These are phyloP conservation scores for Drosophila longiperda DNA, from an alignment of 2,888 invertebrate species.

Conservation along the genomic window DNA sequence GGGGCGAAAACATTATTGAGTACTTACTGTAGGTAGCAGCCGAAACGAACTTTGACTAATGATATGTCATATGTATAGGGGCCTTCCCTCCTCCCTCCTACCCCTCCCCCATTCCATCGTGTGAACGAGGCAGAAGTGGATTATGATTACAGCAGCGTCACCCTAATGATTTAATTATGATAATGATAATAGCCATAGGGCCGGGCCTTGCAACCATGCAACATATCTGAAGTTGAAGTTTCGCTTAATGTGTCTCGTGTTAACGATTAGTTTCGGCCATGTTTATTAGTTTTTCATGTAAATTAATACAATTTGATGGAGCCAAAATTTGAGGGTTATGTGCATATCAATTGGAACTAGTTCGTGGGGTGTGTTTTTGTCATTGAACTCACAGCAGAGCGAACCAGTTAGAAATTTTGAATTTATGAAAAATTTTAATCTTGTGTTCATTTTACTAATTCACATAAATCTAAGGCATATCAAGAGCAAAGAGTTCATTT, in stretches of 20 bases:
- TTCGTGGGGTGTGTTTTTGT: slow-evolving; percentile 1
- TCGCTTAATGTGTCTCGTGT: slow-evolving; percentile 7
- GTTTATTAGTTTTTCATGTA: slow-evolving; percentile 38
- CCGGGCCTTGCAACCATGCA: slow-evolving; percentile 15
- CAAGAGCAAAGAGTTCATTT: background rate
- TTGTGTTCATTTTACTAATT: background rate
- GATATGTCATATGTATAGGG: slow-evolving; percentile 61
- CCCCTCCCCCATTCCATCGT: background rate
- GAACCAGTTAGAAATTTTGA: background rate
- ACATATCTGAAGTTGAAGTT: slow-evolving; percentile 15
- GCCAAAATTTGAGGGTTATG: slow-evolving; percentile 1
- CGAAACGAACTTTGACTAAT: slow-evolving; percentile 62
- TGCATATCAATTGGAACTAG: slow-evolving; percentile 26
- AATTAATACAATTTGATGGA: slow-evolving; percentile 21
- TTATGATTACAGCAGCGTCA: slow-evolving; percentile 47
- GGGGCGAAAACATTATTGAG: slow-evolving; percentile 16
- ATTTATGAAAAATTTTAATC: background rate
- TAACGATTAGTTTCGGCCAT: slow-evolving; percentile 33
- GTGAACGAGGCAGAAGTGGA: slow-evolving; percentile 42
- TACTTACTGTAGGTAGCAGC: slow-evolving; percentile 47
- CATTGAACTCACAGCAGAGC: background rate
- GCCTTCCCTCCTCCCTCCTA: slow-evolving; percentile 22
- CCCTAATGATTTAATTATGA: slow-evolving; percentile 77
- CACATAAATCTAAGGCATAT: background rate
- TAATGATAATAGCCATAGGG: slow-evolving; percentile 60